Percentiles rank a stretch among this genome's conserved stretches.
Evolutionary conservation across 2,113 vertebrate genomes (phyloP).

Genomic region (Polypterus bichir): DNA sequence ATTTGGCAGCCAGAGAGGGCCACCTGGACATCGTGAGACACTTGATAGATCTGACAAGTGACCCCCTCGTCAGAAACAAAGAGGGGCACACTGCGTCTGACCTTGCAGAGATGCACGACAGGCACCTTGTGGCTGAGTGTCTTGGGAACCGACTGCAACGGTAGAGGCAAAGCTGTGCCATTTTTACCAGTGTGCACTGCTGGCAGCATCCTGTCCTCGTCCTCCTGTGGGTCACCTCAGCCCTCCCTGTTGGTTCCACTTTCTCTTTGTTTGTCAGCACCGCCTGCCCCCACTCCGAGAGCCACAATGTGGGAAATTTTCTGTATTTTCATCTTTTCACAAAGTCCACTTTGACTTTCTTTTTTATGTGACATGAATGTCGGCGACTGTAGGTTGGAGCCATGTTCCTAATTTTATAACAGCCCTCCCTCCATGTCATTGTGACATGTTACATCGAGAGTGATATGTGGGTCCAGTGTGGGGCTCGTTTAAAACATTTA

Average conservation of each 20-base stretch:
- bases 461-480: no score
- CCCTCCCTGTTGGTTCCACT: background rate
- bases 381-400: no score
- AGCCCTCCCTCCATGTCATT: no score
- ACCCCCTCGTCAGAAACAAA: conserved; percentile 47
- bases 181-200: background rate
- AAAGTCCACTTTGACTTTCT: no score
- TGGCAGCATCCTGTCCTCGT: background rate
- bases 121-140: conserved; percentile 36
- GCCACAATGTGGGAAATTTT: no score
- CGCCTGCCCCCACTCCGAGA: no score
- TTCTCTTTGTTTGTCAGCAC: no score
- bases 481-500: no score
- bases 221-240: background rate
- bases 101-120: conserved; percentile 47
- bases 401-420: no score
- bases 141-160: conserved; percentile 26
- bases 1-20: conserved; percentile 70
- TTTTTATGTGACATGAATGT: no score
- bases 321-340: no score
- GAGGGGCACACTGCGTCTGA: conserved; percentile 54
- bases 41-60: conserved; percentile 43
- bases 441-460: no score
- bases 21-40: conserved; percentile 56
- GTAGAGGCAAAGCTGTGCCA: background rate